These are phyloP conservation scores for Corynorhinus townsendii DNA, from an alignment of 2,113 vertebrate genomes.

Conservation along the genomic window DNA sequence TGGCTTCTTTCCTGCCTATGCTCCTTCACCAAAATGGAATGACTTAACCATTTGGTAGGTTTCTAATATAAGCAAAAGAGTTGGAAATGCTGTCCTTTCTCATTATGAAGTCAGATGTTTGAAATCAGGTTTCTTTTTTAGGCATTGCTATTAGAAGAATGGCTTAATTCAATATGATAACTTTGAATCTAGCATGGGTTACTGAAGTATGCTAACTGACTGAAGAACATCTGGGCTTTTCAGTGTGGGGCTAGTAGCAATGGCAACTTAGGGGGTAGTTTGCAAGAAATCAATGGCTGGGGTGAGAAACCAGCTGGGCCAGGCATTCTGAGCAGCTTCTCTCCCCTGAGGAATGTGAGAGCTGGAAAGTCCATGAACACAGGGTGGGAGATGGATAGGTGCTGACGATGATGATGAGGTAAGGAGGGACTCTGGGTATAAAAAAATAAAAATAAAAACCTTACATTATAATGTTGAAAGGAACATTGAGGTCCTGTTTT, in stretches of 20 bases:
- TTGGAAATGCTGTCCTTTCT: not conserved
- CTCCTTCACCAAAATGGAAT: not conserved
- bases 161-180: not conserved
- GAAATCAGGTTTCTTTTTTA: not conserved
- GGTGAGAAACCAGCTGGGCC: fast-evolving
- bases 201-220: not conserved
- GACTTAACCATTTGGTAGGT: no score
- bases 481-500: not conserved
- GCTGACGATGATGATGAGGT: not conserved
- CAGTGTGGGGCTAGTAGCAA: fast-evolving
- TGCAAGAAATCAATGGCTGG: fast-evolving
- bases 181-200: not conserved
- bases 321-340: no score
- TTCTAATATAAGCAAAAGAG: not conserved
- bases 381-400: not conserved
- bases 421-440: not conserved
- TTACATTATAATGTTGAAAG: not conserved
- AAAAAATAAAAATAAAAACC: not conserved
- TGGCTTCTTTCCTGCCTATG: not conserved
- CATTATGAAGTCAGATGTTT: not conserved
- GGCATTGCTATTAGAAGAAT: not conserved
- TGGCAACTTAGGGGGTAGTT: fast-evolving
- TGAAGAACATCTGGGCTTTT: no score
- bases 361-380: not conserved
- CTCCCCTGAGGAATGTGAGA: no score